phyloP scores from a whole-genome alignment of 2,797 vertebrate species.

The Acanthornis magna region DNA sequence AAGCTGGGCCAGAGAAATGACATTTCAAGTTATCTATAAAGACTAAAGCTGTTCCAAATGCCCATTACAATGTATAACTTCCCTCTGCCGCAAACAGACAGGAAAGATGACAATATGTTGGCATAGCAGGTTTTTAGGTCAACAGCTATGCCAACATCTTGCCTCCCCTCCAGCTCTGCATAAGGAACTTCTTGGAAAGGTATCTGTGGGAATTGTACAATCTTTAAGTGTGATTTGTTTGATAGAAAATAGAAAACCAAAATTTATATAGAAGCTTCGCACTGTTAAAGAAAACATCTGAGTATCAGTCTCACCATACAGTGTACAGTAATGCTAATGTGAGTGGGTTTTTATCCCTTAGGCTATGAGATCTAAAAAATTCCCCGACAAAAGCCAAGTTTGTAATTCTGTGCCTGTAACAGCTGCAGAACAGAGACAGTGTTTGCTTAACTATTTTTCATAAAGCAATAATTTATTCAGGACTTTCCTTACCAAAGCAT shows the following conservation, averaged over 20 bases:
- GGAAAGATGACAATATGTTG: conserved; percentile 83
- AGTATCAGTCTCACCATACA: not conserved
- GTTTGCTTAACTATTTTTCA: not conserved
- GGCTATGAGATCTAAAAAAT: not conserved
- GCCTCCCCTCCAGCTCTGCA: conserved; percentile 79
- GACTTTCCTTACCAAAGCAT: not conserved
- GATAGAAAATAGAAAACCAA: conserved; percentile 53
- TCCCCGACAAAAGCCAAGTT: not conserved
- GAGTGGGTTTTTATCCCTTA: not conserved
- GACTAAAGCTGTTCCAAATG: not conserved
- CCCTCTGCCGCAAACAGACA: conserved; percentile 69
- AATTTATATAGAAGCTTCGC: not conserved
- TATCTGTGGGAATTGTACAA: not conserved
- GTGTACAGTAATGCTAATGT: not conserved
- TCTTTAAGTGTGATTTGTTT: not conserved
- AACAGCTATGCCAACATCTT: conserved; percentile 89
- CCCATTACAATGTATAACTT: not conserved
- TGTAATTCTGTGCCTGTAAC: not conserved
- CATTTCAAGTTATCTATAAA: not conserved
- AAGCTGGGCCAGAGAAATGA: not conserved
- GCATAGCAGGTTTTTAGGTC: conserved; percentile 82
- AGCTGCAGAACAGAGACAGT: not conserved
- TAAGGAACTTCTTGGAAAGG: conserved; percentile 9
- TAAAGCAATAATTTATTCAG: not conserved
- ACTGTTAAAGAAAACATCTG: not conserved